A percentile compares a stretch with the other conserved stretches of the same genome.
Evolutionary conservation across 1,140 invertebrate genomes (phyloP).

Genomic region (Nasonia vitripennis): DNA sequence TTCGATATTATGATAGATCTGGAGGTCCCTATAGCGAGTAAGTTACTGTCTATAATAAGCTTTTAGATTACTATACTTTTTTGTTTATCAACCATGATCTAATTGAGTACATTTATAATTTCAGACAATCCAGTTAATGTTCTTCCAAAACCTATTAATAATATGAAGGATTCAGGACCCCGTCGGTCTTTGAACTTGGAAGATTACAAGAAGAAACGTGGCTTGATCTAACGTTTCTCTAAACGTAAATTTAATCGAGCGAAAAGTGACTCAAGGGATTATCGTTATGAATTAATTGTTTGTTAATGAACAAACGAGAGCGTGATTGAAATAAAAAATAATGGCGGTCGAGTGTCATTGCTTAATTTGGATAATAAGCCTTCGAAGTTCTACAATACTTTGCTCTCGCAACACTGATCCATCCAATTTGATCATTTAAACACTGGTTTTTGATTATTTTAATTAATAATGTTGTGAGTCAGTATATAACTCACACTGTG

Average conservation of each 20-base stretch:
- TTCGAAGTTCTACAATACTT: conserved; percentile 10
- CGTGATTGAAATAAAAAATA: conserved; percentile 31
- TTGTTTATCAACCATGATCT: conserved; percentile 6
- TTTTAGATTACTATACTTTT: conserved; percentile 1
- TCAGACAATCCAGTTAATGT: conserved; percentile 83
- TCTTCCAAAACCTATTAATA: conserved; percentile 83
- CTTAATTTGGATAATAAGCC: conserved; percentile 16
- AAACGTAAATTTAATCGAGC: conserved; percentile 19
- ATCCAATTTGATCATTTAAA: conserved; percentile 18
- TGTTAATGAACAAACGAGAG: conserved; percentile 42
- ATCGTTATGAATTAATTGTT: conserved; percentile 37
- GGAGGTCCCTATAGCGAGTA: conserved; percentile 88
- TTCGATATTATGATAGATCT: conserved; percentile 97
- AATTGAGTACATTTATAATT: conserved; percentile 63
- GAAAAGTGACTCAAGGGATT: conserved; percentile 28
- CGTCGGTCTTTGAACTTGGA: conserved; percentile 94
- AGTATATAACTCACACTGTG: conserved; percentile 11
- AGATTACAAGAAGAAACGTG: conserved; percentile 97
- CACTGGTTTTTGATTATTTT: conserved; percentile 35
- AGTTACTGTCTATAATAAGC: conserved; percentile 63
- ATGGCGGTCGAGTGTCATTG: conserved; percentile 24
- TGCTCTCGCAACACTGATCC: conserved; percentile 32
- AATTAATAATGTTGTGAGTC: conserved; percentile 34
- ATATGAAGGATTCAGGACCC: conserved; percentile 87
- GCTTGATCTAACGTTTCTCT: conserved; percentile 84